These are phyloP conservation scores for Unio pictorum DNA, from an alignment of 2,888 invertebrate genomes.

Conservation along the genomic window DNA sequence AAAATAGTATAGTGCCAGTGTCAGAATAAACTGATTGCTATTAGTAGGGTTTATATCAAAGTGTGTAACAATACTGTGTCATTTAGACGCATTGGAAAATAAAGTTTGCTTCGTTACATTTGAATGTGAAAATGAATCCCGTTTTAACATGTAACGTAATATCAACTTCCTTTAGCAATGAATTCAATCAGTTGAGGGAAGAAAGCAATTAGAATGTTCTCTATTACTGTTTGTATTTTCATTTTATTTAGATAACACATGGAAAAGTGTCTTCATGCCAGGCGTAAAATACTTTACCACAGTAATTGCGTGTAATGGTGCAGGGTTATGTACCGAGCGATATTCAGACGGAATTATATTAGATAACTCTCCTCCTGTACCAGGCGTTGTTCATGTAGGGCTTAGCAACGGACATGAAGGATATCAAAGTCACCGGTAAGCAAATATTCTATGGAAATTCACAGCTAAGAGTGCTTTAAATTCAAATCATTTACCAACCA, in stretches of 20 bases:
- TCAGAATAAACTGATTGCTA: too few species aligned
- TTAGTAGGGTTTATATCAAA: too few species aligned
- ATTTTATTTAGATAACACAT: constrained; percentile 8
- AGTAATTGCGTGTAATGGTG: constrained; percentile 25
- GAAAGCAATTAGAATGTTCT: too few species aligned
- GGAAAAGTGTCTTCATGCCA: constrained; percentile 17
- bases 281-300: constrained; percentile 19
- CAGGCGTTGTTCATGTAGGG: constrained; percentile 23
- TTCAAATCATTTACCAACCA: not conserved
- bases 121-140: too few species aligned
- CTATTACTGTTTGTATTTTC: not conserved
- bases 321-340: constrained; percentile 23
- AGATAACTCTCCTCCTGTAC: constrained; percentile 35
- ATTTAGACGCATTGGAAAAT: too few species aligned
- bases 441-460: not conserved
- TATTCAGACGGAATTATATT: constrained; percentile 18
- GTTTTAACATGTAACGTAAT: too few species aligned
- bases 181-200: too few species aligned
- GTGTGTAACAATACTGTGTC: too few species aligned
- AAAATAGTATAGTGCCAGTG: too few species aligned
- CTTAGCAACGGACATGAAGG: constrained; percentile 7
- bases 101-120: too few species aligned
- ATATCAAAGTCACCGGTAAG: constrained; percentile 8
- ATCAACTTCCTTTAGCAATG: too few species aligned
- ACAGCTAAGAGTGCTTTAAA: not conserved